These are phyloP conservation scores for Chlorops oryzae DNA, from an alignment of 1,140 invertebrate genomes.

Conservation along the genomic window DNA sequence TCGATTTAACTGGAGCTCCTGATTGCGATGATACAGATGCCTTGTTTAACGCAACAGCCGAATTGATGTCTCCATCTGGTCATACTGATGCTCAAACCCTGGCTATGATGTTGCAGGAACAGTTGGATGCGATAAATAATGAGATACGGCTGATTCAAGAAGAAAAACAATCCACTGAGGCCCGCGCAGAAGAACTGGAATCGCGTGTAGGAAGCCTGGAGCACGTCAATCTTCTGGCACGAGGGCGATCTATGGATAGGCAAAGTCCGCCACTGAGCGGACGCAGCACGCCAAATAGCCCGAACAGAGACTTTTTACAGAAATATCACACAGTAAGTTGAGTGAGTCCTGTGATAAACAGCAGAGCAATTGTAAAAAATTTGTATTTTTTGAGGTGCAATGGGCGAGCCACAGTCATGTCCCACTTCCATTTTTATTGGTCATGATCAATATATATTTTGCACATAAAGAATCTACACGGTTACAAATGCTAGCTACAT, in stretches of 20 bases:
- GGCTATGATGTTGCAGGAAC: conserved; percentile 97
- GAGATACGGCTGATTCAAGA: conserved; percentile 96
- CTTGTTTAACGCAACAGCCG: conserved; percentile 57
- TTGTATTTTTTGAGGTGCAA: not conserved
- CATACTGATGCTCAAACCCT: conserved; percentile 95
- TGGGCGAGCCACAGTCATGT: no score
- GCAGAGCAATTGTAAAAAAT: not conserved
- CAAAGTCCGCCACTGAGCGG: conserved; percentile 73
- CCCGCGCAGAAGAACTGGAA: conserved; percentile 93
- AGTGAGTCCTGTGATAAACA: no score
- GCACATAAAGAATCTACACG: no score
- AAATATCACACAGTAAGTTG: conserved; percentile 54
- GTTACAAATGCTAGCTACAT: no score
- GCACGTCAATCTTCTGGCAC: conserved; percentile 80
- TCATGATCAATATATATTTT: not conserved
- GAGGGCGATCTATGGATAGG: conserved; percentile 67
- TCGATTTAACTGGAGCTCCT: conserved; percentile 73
- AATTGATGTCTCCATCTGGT: conserved; percentile 66
- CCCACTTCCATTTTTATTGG: no score
- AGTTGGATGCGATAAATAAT: conserved; percentile 98
- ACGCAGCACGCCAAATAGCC: conserved; percentile 51
- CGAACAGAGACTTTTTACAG: conserved; percentile 48
- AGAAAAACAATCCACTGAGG: conserved; percentile 97
- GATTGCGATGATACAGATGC: conserved; percentile 73
- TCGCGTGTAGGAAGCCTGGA: conserved; percentile 92